phyloP scores from a whole-genome alignment of 64 coral and sea anemone genomes.

The Catalaphyllia jardinei region DNA sequence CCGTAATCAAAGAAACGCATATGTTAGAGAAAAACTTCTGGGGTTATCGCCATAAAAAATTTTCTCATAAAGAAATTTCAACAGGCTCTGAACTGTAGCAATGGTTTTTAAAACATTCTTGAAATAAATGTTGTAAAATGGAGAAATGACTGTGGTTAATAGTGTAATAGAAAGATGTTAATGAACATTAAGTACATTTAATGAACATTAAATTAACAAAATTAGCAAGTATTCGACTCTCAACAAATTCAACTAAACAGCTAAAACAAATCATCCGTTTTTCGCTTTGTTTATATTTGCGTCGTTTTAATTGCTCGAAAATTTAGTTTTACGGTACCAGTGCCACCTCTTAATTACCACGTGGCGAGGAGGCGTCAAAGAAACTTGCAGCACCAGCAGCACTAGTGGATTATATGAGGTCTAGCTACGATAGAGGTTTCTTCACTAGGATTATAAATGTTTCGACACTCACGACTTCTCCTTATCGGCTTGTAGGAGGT shows the following conservation, averaged over 20 bases:
- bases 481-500: neutral
- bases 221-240: too few relatives aligned
- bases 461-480: neutral
- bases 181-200: too few relatives aligned
- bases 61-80: too few relatives aligned
- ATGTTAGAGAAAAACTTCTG: too few relatives aligned
- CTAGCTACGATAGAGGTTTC: neutral
- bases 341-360: neutral
- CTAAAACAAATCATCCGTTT: neutral
- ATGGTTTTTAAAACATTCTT: too few relatives aligned
- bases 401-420: neutral
- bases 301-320: neutral
- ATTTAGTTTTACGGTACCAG: conserved; percentile 1
- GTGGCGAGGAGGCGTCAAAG: neutral
- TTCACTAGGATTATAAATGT: neutral
- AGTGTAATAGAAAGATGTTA: too few relatives aligned
- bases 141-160: too few relatives aligned
- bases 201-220: too few relatives aligned
- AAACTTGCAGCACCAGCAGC: neutral
- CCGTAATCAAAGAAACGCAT: too few relatives aligned
- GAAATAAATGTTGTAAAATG: too few relatives aligned
- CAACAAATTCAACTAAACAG: neutral
- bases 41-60: too few relatives aligned
- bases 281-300: neutral
- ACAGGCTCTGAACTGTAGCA: too few relatives aligned